Evolutionary conservation across 2,113 vertebrate species (phyloP).

Genomic region (Opisthocomus hoazin): DNA sequence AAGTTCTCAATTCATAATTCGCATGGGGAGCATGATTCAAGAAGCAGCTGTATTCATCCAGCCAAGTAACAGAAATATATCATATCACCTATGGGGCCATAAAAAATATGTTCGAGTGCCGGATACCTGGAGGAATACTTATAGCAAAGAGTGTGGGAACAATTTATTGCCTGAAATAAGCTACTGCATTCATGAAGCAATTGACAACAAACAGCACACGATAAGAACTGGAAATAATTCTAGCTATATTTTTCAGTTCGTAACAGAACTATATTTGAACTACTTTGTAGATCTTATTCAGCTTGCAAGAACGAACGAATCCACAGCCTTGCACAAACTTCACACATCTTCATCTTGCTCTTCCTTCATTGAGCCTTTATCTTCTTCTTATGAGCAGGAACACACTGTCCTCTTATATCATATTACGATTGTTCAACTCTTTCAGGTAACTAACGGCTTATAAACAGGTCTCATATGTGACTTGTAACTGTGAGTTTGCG

Average conservation of each 20-base stretch:
- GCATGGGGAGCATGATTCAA: not conserved
- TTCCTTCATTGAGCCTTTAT: not conserved
- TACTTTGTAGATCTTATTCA: not conserved
- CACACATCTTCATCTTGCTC: not conserved
- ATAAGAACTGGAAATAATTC: not conserved
- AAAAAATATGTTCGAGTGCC: not conserved
- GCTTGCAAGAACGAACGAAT: not conserved
- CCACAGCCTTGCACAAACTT: not conserved
- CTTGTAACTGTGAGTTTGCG: not conserved
- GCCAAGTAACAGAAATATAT: not conserved
- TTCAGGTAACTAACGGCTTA: not conserved
- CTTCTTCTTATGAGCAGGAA: not conserved
- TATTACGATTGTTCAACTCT: not conserved
- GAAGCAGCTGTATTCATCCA: not conserved
- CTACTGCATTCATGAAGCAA: not conserved
- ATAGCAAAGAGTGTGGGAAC: not conserved
- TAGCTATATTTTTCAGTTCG: not conserved
- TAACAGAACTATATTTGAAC: not conserved
- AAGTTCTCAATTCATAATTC: not conserved
- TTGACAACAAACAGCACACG: not conserved
- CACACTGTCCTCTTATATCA: rapidly evolving
- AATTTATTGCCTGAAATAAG: not conserved
- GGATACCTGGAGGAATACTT: not conserved
- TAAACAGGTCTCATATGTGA: not conserved
- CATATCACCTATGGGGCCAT: not conserved